Conservation (phyloP, 2,888 invertebrate species). For the Acleris laterana region DNA sequence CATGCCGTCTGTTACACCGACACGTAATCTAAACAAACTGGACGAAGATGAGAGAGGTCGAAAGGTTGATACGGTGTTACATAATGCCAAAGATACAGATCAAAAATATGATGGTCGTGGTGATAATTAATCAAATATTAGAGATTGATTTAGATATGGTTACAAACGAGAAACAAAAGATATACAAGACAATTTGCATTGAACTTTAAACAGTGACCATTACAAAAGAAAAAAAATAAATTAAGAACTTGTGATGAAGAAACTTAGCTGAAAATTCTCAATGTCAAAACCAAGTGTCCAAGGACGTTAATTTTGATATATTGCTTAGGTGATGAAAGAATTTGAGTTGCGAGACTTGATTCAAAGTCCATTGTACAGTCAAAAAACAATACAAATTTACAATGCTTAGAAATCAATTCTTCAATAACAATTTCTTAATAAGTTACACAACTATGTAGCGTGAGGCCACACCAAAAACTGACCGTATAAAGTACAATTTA, state of each 20-base stretch:
- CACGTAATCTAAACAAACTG: conserved; percentile 45
- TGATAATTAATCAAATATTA: conserved; percentile 25
- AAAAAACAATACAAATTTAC: not conserved
- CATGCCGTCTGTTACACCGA: conserved; percentile 53
- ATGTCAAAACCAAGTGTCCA: too few species aligned
- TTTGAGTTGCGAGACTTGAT: too few species aligned
- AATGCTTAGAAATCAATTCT: too few species aligned
- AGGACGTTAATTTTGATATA: too few species aligned
- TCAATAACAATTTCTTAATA: not conserved
- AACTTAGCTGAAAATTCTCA: too few species aligned
- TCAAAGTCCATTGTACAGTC: not conserved
- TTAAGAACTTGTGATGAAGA: not conserved
- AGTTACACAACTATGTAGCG: conserved; percentile 24
- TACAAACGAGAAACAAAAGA: conserved; percentile 20
- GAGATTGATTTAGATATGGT: conserved; percentile 16
- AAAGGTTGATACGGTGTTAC: conserved; percentile 32
- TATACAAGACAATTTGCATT: conserved; percentile 2
- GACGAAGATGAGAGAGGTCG: conserved; percentile 28
- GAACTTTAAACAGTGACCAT: not conserved
- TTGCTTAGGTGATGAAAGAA: too few species aligned
- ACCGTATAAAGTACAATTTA: conserved; percentile 78
- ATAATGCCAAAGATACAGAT: conserved; percentile 18
- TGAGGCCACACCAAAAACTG: conserved; percentile 49
- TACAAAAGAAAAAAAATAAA: too few species aligned
- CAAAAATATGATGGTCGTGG: conserved; percentile 16